Evolutionary conservation across 35 echinoderm and acorn worm species (phyloP).

Genomic region (Anneissia japonica): DNA sequence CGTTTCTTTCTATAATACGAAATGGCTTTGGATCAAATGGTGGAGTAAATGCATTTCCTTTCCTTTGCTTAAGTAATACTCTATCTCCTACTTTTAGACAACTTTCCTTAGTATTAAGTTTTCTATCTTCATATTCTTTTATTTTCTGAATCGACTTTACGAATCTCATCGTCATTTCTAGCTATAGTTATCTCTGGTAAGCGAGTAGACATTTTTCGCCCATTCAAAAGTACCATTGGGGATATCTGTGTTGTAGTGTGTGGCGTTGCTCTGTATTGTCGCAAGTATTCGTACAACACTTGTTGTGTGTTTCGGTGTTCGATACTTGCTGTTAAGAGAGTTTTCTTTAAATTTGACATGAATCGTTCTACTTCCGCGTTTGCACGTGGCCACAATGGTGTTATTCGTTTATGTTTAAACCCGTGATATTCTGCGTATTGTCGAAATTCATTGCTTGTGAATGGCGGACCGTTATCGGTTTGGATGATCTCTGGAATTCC

Average conservation of each 20-base stretch:
- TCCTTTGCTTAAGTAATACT: constrained; percentile 52
- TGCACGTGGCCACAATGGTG: neutral
- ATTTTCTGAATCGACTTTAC: constrained; percentile 6
- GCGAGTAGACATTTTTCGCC: neutral
- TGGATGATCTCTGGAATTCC: neutral
- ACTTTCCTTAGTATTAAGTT: neutral
- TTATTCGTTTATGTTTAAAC: neutral
- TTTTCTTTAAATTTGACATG: neutral
- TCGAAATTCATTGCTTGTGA: neutral
- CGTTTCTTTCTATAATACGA: no score
- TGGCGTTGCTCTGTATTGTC: neutral
- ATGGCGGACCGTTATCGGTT: neutral
- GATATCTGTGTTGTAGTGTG: neutral
- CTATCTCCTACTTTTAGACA: constrained; percentile 35
- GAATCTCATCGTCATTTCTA: neutral
- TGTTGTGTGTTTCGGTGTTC: neutral
- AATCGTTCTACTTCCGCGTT: neutral
- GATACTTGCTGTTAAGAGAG: neutral
- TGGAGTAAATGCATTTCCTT: constrained; percentile 14
- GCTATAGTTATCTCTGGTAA: neutral
- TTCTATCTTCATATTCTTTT: neutral
- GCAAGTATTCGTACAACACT: neutral
- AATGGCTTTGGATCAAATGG: constrained; percentile 59
- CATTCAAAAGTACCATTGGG: neutral
- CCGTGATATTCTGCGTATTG: neutral